Percentiles rank a stretch among this genome's conserved stretches.
phyloP scores from a whole-genome alignment of 2,888 invertebrate species.

The Cryptosula pallasiana region DNA sequence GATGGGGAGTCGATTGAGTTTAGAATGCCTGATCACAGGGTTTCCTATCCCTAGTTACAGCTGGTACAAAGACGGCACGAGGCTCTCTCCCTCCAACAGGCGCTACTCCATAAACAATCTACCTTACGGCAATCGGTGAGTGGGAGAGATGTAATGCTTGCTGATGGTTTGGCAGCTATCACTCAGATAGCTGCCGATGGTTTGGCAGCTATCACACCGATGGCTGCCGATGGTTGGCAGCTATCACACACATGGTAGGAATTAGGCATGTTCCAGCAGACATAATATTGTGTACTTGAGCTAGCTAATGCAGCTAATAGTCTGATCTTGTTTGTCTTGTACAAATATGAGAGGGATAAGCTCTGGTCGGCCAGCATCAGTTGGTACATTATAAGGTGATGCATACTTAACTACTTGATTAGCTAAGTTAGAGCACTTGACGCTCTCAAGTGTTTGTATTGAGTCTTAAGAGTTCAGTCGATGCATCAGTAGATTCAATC shows the following conservation, averaged over 20 bases:
- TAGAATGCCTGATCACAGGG: conserved; percentile 64
- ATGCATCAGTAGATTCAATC: too few species aligned
- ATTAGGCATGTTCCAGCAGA: too few species aligned
- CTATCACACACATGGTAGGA: too few species aligned
- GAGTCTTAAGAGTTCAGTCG: not conserved
- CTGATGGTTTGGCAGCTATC: too few species aligned
- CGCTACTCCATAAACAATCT: not conserved
- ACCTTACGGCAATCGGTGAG: conserved; percentile 13
- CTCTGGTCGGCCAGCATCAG: not conserved
- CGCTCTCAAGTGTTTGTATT: not conserved
- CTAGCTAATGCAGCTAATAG: not conserved
- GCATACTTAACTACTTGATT: not conserved
- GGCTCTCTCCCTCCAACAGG: not conserved
- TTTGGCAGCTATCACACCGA: too few species aligned
- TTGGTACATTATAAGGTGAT: not conserved
- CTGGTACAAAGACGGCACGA: conserved; percentile 59
- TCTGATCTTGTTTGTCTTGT: not conserved
- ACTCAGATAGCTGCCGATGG: too few species aligned
- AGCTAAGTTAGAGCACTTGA: conserved; percentile 18
- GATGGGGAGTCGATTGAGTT: conserved; percentile 60
- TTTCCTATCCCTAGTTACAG: conserved; percentile 60
- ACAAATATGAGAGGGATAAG: not conserved
- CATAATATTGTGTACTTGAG: too few species aligned
- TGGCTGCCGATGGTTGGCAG: too few species aligned
- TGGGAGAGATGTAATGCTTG: too few species aligned